Evolutionary conservation across 2,888 invertebrate species (phyloP), one percentile per base, ranked within the genome.

Genomic region (Pristionchus mayeri): DNA sequence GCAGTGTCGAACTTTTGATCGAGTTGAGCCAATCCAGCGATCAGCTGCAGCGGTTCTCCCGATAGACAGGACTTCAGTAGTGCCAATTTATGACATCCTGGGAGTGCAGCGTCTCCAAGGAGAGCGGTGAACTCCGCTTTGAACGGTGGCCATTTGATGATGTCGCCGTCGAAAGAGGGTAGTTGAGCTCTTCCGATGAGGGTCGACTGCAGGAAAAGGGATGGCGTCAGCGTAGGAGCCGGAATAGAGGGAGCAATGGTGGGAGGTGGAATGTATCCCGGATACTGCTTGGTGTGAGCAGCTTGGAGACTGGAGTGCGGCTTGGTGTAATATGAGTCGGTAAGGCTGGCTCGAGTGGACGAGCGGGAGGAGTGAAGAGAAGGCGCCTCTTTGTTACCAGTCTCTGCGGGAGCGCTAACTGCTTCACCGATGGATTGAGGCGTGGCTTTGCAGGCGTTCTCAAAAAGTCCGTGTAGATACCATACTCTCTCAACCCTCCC

Each of bases 121-220:
- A 75, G 75, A 7, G 75, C 75, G 1, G 27, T 7, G 48, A 75
- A 75, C 1, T 44, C 40, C 3, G 75, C 24, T 27, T 75, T 75
- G 75, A 75, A 75, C 21, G 75, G 27, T 4, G 75, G 75, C 75
- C 75, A 75, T 18, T 75, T 44, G 11, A 21, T 13, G 16, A 75
- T 1, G 7, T 75, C 75, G n/a, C 75, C 75, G 1, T 75, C 48
- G 75, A 75, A 75, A 3, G 75, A 75, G 3, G 75, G 75, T 16
- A 75, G 13, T 11, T 75, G 75, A 4, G 75, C 75, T 75, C 75
- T 75, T 3, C 75, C 18, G 24, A 48, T 16, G 24, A 75, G 27
- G 0, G 75, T 48, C 4, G 75, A 75, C 7, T 75, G 75, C 24
- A 75, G 75, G 27, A 75, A 75, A 27, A 75, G 24, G 3, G 75